Evolutionary conservation across 2,888 invertebrate species (phyloP), one percentile per base, ranked within the genome.

Genomic region (Mythimna impura): DNA sequence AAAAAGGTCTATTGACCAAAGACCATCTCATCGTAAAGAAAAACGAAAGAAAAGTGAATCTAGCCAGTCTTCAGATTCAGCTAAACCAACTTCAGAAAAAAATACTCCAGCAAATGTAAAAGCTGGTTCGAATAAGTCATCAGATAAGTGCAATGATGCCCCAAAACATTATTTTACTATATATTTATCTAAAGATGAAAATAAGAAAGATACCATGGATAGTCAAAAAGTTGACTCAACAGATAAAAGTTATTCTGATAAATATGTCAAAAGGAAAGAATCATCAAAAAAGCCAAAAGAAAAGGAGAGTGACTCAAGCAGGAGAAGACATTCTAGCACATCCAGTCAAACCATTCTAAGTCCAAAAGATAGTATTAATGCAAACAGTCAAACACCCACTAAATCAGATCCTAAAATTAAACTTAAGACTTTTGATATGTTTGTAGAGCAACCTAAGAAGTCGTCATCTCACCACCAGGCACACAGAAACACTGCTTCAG

Each of bases 1-100:
- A 20, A 96, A 96, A 89, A 91, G 96, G 75, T 93, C 94, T 10
- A 88, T 89, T 76, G 95, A 96, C 34, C 93, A 95, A 87, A 93
- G 91, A 86, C 94, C 95, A 57, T 92, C 93, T 25, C 96, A 96
- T 85, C 93, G 96, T 60, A 96, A 96, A 90, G 96, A 96, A 90
- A 96, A 96, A 89, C 93, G 95, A 43, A 96, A 95, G 86, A 96
- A 95, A 95, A 89, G 89, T 82, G 92, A 93, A 73, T 81, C 86
- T 17, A 81, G 78, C 77, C 85, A 83, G 30, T 70, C 82, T 34
- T 25, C 25, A 25, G 90, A 91, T 25, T 55, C 86, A 25, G 86
- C 72, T 57, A 90, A 90, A 76, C 87, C 90, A 71, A 87, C 84
- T 62, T 76, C 87, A 61, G 89, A 90, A 75, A 93, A 89, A 81